Evolutionary conservation across 1,140 invertebrate species (phyloP).

Genomic region (Aphelinus certus): DNA sequence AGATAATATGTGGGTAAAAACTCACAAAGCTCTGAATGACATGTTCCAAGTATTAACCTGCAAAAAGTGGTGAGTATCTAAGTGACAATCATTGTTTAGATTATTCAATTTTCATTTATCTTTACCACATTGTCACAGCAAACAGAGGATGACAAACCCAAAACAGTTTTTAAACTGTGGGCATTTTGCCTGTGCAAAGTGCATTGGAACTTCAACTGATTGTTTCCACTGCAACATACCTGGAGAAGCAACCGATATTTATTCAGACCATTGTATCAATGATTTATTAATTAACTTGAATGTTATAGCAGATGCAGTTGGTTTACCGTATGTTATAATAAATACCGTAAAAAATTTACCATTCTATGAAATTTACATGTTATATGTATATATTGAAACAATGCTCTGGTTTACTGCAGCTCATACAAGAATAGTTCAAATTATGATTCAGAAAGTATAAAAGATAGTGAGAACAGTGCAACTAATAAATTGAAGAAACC

Average conservation of each 20-base stretch:
- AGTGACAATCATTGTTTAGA: background rate
- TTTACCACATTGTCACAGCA: conserved; percentile 38
- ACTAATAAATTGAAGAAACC: background rate
- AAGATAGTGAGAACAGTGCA: background rate
- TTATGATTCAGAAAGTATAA: background rate
- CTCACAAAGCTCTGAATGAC: conserved; percentile 39
- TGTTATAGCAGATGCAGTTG: conserved; percentile 46
- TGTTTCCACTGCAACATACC: conserved; percentile 52
- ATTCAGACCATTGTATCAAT: conserved; percentile 44
- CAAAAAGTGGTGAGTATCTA: conserved; percentile 45
- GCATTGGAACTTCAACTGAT: conserved; percentile 37
- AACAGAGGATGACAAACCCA: conserved; percentile 43
- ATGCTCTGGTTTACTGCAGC: background rate
- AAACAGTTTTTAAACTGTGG: conserved; percentile 50
- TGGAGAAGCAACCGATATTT: conserved; percentile 46
- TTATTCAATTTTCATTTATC: conserved; percentile 9
- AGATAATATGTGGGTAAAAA: conserved; percentile 44
- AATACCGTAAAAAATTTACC: too few species aligned
- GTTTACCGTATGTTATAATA: conserved; percentile 42
- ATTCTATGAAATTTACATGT: too few species aligned
- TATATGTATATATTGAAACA: too few species aligned
- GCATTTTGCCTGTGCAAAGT: conserved; percentile 54
- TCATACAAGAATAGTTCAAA: background rate
- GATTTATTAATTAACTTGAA: conserved; percentile 47
- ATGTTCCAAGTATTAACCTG: conserved; percentile 45